phyloP scores from a whole-genome alignment of 2,888 invertebrate genomes.

The Amphipyra berbera region DNA sequence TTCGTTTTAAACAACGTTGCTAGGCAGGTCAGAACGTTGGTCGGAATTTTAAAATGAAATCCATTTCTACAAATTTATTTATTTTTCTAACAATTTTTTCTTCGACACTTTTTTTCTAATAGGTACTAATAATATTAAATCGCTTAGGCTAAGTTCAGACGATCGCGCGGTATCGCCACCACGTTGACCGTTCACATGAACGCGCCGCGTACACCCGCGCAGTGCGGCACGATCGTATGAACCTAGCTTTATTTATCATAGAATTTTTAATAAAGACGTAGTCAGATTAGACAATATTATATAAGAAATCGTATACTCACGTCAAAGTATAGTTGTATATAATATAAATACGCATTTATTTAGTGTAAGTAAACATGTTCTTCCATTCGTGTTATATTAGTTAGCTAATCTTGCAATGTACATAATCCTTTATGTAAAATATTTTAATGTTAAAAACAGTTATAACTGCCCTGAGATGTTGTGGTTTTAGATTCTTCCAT shows the following conservation, averaged over 20 bases:
- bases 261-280: conserved; percentile 29
- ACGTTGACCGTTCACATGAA: too few relatives aligned
- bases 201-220: too few relatives aligned
- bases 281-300: conserved; percentile 48
- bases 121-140: background rate
- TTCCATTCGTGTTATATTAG: conserved; percentile 71
- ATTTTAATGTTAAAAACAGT: background rate
- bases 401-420: conserved; percentile 61
- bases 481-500: too few relatives aligned
- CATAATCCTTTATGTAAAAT: conserved; percentile 57
- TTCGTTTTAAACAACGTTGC: too few relatives aligned
- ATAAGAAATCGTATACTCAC: conserved; percentile 57
- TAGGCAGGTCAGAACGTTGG: background rate
- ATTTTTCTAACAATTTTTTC: conserved; percentile 35
- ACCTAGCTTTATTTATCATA: background rate
- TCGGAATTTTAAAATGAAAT: conserved; percentile 6
- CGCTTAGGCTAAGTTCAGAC: background rate
- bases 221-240: too few relatives aligned
- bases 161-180: too few relatives aligned
- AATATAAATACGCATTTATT: conserved; percentile 67
- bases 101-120: conserved; percentile 4
- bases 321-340: conserved; percentile 48
- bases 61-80: background rate
- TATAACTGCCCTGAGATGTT: too few relatives aligned
- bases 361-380: conserved; percentile 72